Conservation (phyloP, 1,140 invertebrate genomes). For the Heliconius congener region DNA sequence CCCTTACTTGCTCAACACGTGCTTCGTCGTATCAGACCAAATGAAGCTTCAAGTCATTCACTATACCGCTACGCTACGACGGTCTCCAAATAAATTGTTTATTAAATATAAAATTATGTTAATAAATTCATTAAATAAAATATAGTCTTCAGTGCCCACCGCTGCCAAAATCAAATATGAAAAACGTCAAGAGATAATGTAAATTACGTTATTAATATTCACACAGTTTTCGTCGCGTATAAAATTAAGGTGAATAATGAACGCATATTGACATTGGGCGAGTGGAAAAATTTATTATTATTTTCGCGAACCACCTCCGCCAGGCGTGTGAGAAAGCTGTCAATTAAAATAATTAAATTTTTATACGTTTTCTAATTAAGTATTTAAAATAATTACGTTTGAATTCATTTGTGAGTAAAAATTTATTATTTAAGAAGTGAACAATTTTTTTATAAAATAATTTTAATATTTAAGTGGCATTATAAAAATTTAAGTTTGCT, state of each 20-base stretch:
- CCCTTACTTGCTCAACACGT: no score
- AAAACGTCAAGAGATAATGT: conserved; percentile 17
- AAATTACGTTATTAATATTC: conserved; percentile 34
- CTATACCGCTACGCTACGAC: no score
- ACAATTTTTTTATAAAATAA: not conserved
- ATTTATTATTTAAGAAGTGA: conserved; percentile 11
- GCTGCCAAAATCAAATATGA: conserved; percentile 1
- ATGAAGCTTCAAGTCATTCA: no score
- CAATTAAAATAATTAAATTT: conserved; percentile 23
- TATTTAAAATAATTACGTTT: conserved; percentile 24
- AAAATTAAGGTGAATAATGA: conserved; percentile 24
- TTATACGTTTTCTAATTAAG: no score
- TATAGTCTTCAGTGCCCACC: not conserved
- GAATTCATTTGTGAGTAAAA: conserved; percentile 3
- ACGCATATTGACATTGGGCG: conserved; percentile 30
- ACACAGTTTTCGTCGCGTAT: conserved; percentile 24
- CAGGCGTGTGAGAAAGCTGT: conserved; percentile 9
- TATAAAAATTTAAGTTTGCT: not conserved
- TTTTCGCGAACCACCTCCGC: conserved; percentile 15
- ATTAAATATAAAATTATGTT: not conserved
- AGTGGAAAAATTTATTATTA: conserved; percentile 22
- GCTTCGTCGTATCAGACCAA: no score
- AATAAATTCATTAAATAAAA: not conserved
- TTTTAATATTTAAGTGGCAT: not conserved
- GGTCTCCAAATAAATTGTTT: no score